These are phyloP conservation scores for Menidia menidia DNA, from an alignment of 2,797 vertebrate genomes.

Conservation along the genomic window DNA sequence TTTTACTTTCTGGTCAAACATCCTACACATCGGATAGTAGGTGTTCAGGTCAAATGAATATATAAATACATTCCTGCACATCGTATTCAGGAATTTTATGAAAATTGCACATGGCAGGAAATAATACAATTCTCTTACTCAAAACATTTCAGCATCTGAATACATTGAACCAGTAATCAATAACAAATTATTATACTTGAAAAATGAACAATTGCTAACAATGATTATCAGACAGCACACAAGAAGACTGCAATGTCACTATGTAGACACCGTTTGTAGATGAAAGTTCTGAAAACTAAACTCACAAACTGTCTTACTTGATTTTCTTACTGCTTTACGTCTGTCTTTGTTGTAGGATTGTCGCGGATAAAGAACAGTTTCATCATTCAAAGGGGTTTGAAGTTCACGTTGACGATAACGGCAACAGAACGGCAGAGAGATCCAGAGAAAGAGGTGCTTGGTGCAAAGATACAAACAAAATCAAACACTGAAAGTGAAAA, in stretches of 20 bases:
- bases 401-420: no score
- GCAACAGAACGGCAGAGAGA: neutral
- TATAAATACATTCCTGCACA: conserved; percentile 25
- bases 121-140: neutral
- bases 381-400: no score
- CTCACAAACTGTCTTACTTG: no score
- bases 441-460: neutral
- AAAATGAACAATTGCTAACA: neutral
- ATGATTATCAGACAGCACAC: no score
- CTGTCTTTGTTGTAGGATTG: no score
- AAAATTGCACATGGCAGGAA: neutral
- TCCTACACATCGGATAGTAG: neutral
- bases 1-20: neutral
- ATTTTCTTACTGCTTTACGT: no score
- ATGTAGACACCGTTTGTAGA: no score
- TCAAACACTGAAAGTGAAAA: neutral
- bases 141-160: neutral
- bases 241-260: no score
- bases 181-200: neutral
- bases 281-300: no score
- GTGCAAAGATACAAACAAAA: neutral
- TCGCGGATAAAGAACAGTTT: no score
- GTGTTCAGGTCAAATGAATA: conserved; percentile 16
- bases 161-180: neutral
- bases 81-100: conserved; percentile 6